phyloP scores from a whole-genome alignment of 1,140 invertebrate genomes.

The Papilio xuthus region DNA sequence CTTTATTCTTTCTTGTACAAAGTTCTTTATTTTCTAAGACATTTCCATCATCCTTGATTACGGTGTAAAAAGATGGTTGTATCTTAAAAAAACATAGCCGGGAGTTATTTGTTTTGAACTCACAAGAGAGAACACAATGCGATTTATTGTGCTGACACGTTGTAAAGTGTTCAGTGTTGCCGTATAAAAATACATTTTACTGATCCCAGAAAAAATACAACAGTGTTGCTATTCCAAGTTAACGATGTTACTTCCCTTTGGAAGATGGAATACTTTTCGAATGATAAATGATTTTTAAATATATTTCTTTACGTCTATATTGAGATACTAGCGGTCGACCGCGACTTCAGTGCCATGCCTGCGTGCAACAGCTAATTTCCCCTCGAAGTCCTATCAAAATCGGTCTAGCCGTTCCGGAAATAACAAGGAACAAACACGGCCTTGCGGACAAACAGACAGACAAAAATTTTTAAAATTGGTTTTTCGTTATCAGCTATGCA shows the following conservation, averaged over 20 bases:
- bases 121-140: slow-evolving; percentile 20
- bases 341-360: too few relatives aligned
- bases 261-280: not conserved
- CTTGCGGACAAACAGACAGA: too few relatives aligned
- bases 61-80: slow-evolving; percentile 18
- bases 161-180: slow-evolving; percentile 18
- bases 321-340: too few relatives aligned
- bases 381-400: too few relatives aligned
- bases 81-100: not conserved
- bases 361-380: too few relatives aligned
- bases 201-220: not conserved
- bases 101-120: not conserved
- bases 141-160: slow-evolving; percentile 29
- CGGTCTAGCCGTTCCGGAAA: too few relatives aligned
- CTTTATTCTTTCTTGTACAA: too few relatives aligned
- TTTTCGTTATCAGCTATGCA: too few relatives aligned
- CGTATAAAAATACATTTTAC: slow-evolving; percentile 22
- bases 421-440: too few relatives aligned
- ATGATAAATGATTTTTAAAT: not conserved
- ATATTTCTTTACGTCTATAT: not conserved
- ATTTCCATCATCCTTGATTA: not conserved
- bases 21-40: not conserved
- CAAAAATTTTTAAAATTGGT: too few relatives aligned
- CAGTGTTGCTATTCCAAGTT: slow-evolving; percentile 3
- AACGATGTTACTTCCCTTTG: slow-evolving; percentile 19